Conservation (phyloP, 92 coral and sea anemone genomes). For the Parazoanthus darwini region DNA sequence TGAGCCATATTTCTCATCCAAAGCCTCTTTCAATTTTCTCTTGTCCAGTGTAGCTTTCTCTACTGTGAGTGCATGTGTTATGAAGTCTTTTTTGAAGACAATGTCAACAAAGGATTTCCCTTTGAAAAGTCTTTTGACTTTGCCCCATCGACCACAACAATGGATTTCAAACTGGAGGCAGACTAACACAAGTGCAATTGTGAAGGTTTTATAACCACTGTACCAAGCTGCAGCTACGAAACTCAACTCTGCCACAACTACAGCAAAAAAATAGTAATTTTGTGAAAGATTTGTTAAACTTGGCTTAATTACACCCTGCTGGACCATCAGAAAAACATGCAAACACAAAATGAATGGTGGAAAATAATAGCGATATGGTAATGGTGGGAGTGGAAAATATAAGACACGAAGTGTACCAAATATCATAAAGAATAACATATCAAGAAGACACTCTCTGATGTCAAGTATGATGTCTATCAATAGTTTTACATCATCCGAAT, state of each 20-base stretch:
- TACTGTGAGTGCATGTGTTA: slow-evolving; percentile 14
- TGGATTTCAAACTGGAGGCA: not conserved
- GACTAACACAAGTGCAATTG: not conserved
- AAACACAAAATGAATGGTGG: slow-evolving; percentile 1
- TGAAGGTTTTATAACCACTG: not conserved
- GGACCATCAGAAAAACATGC: not conserved
- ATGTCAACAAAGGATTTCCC: not conserved
- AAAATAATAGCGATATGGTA: not conserved
- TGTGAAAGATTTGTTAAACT: not conserved
- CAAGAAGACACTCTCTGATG: slow-evolving; percentile 1
- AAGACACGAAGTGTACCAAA: not conserved
- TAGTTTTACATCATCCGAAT: not conserved
- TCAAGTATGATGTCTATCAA: slow-evolving; percentile 10
- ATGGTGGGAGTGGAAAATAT: not conserved
- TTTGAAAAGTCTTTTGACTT: not conserved
- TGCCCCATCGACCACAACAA: slow-evolving; percentile 10
- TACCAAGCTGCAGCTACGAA: not conserved
- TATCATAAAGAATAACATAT: not conserved
- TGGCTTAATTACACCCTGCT: not conserved
- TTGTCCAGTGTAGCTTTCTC: slow-evolving; percentile 47
- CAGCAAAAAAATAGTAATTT: not conserved
- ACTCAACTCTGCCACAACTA: not conserved
- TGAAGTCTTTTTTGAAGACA: slow-evolving; percentile 17
- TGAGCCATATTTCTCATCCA: slow-evolving; percentile 31
- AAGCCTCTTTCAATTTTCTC: slow-evolving; percentile 48